phyloP scores from a whole-genome alignment of 2,113 vertebrate genomes.

The Cacatua alba region DNA sequence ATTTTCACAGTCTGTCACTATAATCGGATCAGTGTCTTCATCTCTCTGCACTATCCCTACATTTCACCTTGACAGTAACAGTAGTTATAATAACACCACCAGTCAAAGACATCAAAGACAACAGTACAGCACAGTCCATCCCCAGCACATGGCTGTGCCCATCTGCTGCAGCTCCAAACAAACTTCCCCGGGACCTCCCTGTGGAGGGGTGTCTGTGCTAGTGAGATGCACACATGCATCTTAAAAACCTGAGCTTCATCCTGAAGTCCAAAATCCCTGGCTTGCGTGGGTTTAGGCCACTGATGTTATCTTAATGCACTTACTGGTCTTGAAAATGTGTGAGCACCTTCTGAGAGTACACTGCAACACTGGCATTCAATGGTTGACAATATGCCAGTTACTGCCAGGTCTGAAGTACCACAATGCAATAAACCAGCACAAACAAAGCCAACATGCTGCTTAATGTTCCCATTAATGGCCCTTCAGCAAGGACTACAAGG shows the following conservation, averaged over 20 bases:
- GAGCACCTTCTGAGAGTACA: not conserved
- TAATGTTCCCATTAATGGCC: not conserved
- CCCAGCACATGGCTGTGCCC: not conserved
- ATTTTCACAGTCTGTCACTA: slow-evolving; percentile 10
- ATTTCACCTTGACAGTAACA: not conserved
- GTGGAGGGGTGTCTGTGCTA: accelerated
- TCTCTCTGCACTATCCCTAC: not conserved
- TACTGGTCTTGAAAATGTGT: not conserved
- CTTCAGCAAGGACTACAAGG: not conserved
- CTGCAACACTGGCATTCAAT: not conserved
- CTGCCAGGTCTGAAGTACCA: not conserved
- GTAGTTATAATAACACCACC: not conserved
- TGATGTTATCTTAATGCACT: not conserved
- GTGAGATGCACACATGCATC: not conserved
- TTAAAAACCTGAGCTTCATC: not conserved
- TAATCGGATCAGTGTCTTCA: not conserved
- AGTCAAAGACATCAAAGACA: not conserved
- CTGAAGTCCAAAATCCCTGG: not conserved
- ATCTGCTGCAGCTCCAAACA: not conserved
- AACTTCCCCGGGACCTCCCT: not conserved
- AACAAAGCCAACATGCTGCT: not conserved
- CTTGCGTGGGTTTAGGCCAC: not conserved
- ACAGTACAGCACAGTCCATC: not conserved
- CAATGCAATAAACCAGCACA: not conserved
- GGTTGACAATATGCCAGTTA: not conserved